Percentiles rank a stretch among this genome's conserved stretches.
Evolutionary conservation across 2,113 vertebrate species (phyloP).

Genomic region (Entelurus aequoreus): DNA sequence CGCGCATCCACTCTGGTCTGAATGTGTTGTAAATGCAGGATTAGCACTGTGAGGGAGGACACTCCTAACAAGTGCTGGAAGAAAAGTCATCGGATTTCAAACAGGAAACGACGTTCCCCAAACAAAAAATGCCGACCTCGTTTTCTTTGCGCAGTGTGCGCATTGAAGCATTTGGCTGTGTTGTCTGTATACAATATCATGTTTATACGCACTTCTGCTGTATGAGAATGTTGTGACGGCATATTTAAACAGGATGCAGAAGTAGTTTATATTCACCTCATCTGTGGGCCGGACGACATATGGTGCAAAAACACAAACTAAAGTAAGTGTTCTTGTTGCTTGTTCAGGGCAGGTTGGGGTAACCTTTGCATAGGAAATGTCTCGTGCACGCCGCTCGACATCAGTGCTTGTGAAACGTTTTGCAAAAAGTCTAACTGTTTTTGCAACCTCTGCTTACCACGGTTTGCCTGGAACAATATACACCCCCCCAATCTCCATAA

Average conservation of each 20-base stretch:
- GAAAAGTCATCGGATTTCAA: not conserved
- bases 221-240: constrained; percentile 52
- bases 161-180: constrained; percentile 15
- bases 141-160: constrained; percentile 8
- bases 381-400: no score
- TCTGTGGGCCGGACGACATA: no score
- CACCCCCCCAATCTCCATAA: no score
- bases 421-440: no score
- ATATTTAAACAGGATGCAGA: constrained; percentile 58
- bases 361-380: no score
- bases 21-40: not conserved
- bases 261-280: constrained; percentile 24
- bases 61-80: not conserved
- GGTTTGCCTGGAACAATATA: no score
- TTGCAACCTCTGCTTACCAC: no score
- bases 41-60: not conserved
- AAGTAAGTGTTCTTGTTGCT: no score
- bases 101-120: constrained; percentile 35
- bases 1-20: not conserved
- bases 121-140: constrained; percentile 39
- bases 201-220: not conserved
- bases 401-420: no score
- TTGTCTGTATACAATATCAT: constrained; percentile 11
- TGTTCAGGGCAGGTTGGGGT: no score
- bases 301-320: no score